A percentile compares a stretch with the other conserved stretches of the same genome.
Conservation (phyloP, 2,888 invertebrate species). For the Ochlodes sylvanus region DNA sequence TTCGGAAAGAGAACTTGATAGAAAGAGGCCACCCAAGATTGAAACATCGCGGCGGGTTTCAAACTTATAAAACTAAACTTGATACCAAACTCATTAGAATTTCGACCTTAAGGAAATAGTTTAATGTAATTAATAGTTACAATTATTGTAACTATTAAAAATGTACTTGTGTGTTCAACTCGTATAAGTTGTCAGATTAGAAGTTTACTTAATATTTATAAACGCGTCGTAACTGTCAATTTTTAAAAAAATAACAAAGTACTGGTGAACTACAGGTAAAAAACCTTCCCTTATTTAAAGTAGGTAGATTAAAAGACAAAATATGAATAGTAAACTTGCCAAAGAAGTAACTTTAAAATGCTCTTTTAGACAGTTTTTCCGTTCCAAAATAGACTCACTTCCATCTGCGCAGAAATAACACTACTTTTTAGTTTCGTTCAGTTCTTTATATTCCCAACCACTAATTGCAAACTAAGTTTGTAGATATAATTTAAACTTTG, state of each 20-base stretch:
- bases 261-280: too few relatives aligned
- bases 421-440: conserved; percentile 21
- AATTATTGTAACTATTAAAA: background rate
- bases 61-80: background rate
- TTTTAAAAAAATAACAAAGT: too few relatives aligned
- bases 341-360: too few relatives aligned
- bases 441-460: conserved; percentile 21
- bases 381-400: conserved; percentile 8
- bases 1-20: conserved; percentile 15
- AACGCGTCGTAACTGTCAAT: too few relatives aligned
- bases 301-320: too few relatives aligned
- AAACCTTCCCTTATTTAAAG: too few relatives aligned
- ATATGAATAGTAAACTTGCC: too few relatives aligned
- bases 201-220: too few relatives aligned
- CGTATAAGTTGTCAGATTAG: background rate
- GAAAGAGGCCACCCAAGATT: conserved; percentile 25
- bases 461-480: conserved; percentile 32
- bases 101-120: background rate
- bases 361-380: background rate
- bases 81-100: background rate
- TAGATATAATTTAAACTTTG: conserved; percentile 25
- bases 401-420: conserved; percentile 9
- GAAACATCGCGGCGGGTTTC: conserved; percentile 20
- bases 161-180: background rate
- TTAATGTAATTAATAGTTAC: background rate